Base-by-base conservation (phyloP, 1,140 invertebrate species). In the Drosophila guanche region DNA sequence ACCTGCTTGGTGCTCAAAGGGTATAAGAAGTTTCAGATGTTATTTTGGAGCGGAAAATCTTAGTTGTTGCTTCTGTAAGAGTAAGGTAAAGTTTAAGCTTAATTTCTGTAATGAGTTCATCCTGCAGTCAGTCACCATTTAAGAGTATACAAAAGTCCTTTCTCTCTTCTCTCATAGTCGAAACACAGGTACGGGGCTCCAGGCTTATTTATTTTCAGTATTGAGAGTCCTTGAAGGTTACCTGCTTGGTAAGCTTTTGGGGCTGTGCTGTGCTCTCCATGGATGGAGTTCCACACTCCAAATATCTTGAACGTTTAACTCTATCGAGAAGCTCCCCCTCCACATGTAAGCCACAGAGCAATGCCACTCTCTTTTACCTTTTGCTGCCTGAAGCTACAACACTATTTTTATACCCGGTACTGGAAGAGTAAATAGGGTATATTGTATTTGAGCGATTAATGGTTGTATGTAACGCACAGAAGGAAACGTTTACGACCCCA, bases 231-330 rank as follows among this genome's bases (percentile, higher is more conserved):
- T 67, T 16, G 3, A 45, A 8, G 50, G 16, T 14, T 50, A 23
- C n/a, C n/a, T 14, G 41, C 7, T 53, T 48, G 33, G 41, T 37
- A 60, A 25, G 41, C 14, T 59, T 40, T 16, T 16, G 12, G 22
- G 23, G 37, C 47, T 60, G 52, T 62, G 41, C 29, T n/a, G 55
- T 41, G 8, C 29, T 40, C 40, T 33, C 25, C 20, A 3, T 25
- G 10, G 20, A 16, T 40, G 8, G 41, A 3, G 4, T 20, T 50
- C 41, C 46, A 45, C 59, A 50, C 42, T 40, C 14, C 14, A 52
- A 46, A 53, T 41, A 60, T 56, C 57, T 78, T 62, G 48, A 83
- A 62, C 56, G 53, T 54, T 83, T 63, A 79, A 75, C 60, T 84
- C 70, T 58, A 83, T 84, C 71, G 70, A 83, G 79, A 48, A 60